Conservation (phyloP, 1,140 invertebrate species). For the Orchesella cincta region DNA sequence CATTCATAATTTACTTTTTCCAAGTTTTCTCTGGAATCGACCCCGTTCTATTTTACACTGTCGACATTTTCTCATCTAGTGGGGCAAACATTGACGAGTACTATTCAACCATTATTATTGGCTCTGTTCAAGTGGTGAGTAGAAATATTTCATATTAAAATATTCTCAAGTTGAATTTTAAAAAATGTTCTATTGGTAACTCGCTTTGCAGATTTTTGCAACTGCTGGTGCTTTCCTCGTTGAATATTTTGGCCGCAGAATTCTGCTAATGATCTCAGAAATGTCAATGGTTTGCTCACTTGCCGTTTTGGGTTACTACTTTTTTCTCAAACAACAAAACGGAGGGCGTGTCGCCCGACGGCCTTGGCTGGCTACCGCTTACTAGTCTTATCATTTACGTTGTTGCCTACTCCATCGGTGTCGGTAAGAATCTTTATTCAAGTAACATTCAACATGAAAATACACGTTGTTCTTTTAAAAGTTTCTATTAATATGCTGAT, state of each 20-base stretch:
- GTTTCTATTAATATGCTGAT: too few relatives aligned
- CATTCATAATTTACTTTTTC: slow-evolving; percentile 31
- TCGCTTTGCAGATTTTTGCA: not conserved
- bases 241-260: slow-evolving; percentile 13
- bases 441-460: too few relatives aligned
- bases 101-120: slow-evolving; percentile 25
- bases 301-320: slow-evolving; percentile 10
- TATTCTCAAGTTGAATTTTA: not conserved
- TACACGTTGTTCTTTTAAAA: too few relatives aligned
- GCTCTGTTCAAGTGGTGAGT: slow-evolving; percentile 9
- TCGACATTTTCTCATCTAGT: slow-evolving; percentile 14
- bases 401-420: slow-evolving; percentile 13
- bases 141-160: not conserved
- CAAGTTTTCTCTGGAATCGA: slow-evolving; percentile 27
- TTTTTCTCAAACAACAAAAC: slow-evolving; percentile 14
- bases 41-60: slow-evolving; percentile 29
- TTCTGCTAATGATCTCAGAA: slow-evolving; percentile 26
- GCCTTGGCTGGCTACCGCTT: slow-evolving; percentile 7
- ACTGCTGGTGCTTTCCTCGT: slow-evolving; percentile 1
- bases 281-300: slow-evolving; percentile 1
- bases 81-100: slow-evolving; percentile 23
- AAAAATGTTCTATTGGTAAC: not conserved
- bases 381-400: slow-evolving; percentile 26
- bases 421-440: too few relatives aligned
- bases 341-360: not conserved